phyloP scores from a whole-genome alignment of 2,888 invertebrate species.

The Euproctis similis region DNA sequence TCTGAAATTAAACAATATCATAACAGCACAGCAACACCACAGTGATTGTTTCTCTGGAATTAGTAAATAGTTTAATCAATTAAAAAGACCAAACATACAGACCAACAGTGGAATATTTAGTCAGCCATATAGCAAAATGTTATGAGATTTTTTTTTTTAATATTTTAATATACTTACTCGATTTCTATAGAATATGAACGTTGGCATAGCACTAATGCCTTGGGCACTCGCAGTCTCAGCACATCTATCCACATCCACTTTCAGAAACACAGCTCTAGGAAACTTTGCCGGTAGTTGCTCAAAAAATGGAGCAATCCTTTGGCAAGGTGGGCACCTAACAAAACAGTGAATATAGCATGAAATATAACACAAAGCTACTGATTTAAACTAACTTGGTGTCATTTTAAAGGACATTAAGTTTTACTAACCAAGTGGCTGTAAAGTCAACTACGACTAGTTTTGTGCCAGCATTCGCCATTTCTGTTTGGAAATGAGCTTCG shows the following conservation, averaged over 20 bases:
- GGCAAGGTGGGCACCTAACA: constrained; percentile 96
- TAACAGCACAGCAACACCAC: too few relatives aligned
- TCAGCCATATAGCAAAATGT: not conserved
- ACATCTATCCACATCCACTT: constrained; percentile 96
- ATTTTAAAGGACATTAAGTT: constrained; percentile 37
- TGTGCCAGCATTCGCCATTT: constrained; percentile 88
- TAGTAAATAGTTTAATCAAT: too few relatives aligned
- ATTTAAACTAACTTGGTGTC: constrained; percentile 55
- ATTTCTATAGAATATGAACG: constrained; percentile 96
- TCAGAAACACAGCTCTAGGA: constrained; percentile 91
- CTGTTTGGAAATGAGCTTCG: constrained; percentile 88
- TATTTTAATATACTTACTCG: constrained; percentile 61
- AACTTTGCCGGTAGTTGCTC: constrained; percentile 92
- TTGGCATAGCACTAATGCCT: constrained; percentile 97
- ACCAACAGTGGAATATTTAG: too few relatives aligned
- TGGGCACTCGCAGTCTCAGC: constrained; percentile 90
- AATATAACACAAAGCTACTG: too few relatives aligned
- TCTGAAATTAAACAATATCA: too few relatives aligned
- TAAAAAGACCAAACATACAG: too few relatives aligned
- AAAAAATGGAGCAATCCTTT: constrained; percentile 93
- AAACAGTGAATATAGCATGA: too few relatives aligned
- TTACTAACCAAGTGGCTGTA: constrained; percentile 90
- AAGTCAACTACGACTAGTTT: constrained; percentile 96
- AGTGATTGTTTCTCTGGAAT: too few relatives aligned
- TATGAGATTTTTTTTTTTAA: too few relatives aligned